A percentile compares a stretch with the other conserved stretches of the same genome.
Conservation (phyloP, 2,888 invertebrate genomes). For the Hermaeophaga mercurialis region DNA sequence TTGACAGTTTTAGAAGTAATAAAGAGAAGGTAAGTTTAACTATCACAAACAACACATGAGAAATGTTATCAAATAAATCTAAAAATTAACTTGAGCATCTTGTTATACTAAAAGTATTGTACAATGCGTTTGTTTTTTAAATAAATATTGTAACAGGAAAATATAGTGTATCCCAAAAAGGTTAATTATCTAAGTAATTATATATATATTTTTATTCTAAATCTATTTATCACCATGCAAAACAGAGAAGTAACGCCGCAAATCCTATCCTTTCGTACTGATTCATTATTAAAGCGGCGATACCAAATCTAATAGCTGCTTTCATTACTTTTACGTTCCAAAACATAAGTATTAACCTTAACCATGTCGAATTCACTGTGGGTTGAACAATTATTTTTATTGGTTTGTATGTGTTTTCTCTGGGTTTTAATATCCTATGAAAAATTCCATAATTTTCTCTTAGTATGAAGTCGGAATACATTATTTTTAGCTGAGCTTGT, state of each 20-base stretch:
- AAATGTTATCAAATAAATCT: too few relatives aligned
- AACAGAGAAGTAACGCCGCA: conserved; percentile 51
- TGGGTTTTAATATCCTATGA: conserved; percentile 34
- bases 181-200: too few relatives aligned
- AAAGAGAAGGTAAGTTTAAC: too few relatives aligned
- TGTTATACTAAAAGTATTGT: too few relatives aligned
- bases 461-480: conserved; percentile 33
- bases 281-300: conserved; percentile 53
- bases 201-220: too few relatives aligned
- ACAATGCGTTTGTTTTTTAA: too few relatives aligned
- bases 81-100: too few relatives aligned
- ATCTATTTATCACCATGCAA: conserved; percentile 36
- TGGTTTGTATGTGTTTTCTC: conserved; percentile 14
- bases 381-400: conserved; percentile 10
- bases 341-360: conserved; percentile 52
- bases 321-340: conserved; percentile 52
- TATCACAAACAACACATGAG: too few relatives aligned
- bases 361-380: conserved; percentile 45
- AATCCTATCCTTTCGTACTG: conserved; percentile 52
- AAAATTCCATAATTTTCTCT: conserved; percentile 43
- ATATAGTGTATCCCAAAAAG: too few relatives aligned
- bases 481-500: too few relatives aligned
- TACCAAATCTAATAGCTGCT: conserved; percentile 51
- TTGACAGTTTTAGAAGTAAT: too few relatives aligned
- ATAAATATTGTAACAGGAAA: too few relatives aligned